These are phyloP conservation scores for Cuculus canorus DNA, from an alignment of 2,797 vertebrate species.

Conservation along the genomic window DNA sequence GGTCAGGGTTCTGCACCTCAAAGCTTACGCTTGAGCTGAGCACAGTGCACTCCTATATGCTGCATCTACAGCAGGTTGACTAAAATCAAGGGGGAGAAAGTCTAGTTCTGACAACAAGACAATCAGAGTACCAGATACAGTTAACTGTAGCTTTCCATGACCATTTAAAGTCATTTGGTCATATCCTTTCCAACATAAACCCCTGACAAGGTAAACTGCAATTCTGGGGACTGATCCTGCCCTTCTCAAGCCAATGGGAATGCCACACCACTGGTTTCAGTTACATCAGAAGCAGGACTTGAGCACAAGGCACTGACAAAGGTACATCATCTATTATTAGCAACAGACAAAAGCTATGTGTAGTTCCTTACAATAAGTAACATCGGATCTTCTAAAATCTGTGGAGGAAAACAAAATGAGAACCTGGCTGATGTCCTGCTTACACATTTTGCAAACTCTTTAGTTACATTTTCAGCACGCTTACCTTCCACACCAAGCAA, in stretches of 20 bases:
- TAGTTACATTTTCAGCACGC: not conserved
- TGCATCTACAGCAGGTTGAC: not conserved
- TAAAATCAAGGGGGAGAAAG: not conserved
- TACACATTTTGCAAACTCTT: not conserved
- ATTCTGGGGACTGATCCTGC: not conserved
- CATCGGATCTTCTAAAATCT: not conserved
- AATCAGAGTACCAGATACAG: not conserved
- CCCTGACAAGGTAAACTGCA: not conserved
- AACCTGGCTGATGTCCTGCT: slow-evolving; percentile 31
- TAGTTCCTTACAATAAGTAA: not conserved
- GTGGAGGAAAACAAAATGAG: not conserved
- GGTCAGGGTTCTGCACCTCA: not conserved
- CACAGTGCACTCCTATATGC: not conserved
- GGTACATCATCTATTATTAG: slow-evolving; percentile 28
- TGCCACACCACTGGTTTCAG: not conserved
- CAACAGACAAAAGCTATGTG: slow-evolving; percentile 47
- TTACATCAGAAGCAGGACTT: slow-evolving; percentile 15
- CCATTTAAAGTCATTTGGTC: not conserved
- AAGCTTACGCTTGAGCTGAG: not conserved
- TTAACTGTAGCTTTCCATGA: fast-evolving
- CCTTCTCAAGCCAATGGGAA: not conserved
- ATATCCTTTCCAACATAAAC: not conserved
- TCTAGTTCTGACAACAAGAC: not conserved
- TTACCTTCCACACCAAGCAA: slow-evolving; percentile 10
- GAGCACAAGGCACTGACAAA: not conserved